Percentiles rank a stretch among this genome's conserved stretches.
These are phyloP conservation scores for Rhegmatorhina hoffmannsi DNA, from an alignment of 2,113 vertebrate species.

Conservation along the genomic window DNA sequence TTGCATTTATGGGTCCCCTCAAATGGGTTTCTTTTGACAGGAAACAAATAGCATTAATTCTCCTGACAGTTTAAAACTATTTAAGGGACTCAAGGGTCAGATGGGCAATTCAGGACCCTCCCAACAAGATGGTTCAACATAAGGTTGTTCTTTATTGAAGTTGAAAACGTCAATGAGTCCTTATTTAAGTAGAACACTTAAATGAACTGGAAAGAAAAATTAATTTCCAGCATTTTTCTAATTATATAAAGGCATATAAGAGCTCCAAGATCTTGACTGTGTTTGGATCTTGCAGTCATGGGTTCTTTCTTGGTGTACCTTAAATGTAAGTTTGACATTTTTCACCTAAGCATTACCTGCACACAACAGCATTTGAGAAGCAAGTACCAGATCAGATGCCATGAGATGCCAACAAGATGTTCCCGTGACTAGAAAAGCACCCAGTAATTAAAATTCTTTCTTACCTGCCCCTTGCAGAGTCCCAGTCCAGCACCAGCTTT, in stretches of 20 bases:
- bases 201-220: background rate
- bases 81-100: background rate
- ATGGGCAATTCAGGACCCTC: background rate
- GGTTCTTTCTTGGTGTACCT: background rate
- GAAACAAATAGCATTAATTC: background rate
- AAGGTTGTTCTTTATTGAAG: background rate
- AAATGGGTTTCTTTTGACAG: background rate
- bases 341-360: background rate
- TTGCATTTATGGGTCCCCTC: background rate
- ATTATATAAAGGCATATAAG: fast-evolving
- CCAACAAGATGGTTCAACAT: fast-evolving
- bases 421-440: fast-evolving
- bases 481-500: conserved; percentile 94
- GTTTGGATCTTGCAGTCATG: background rate
- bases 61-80: background rate
- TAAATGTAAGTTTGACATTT: fast-evolving
- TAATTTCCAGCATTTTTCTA: background rate
- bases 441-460: background rate
- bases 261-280: background rate
- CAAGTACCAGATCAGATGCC: background rate
- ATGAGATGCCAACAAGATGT: background rate
- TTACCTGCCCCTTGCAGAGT: conserved; percentile 94
- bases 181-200: background rate
- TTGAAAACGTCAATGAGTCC: background rate
- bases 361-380: background rate